Base-by-base conservation (phyloP, 2,797 vertebrate genomes). In the Paguma larvata region DNA sequence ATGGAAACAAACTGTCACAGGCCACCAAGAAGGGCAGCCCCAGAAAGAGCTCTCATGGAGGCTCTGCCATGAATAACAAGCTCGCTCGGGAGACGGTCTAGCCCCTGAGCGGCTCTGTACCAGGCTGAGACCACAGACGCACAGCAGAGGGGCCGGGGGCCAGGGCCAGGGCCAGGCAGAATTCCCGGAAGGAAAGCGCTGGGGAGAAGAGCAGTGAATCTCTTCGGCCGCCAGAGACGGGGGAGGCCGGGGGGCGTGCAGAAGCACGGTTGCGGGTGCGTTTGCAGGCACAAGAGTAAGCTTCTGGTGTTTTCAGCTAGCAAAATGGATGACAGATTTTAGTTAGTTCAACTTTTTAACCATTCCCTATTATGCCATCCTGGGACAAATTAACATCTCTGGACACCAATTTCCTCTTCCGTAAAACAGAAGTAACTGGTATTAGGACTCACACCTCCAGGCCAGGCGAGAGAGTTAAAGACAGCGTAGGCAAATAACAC, bases 21-120 rank as follows among this genome's bases (percentile, higher is more conserved):
- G 83, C 77, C 88, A 96, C 70, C 12, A 82, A 67, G 51, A 93
- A 95, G 78, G 91, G n/a, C 85, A 89, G 27, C 19, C 86, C 96
- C 90, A 32, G 41, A 91, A 79, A 90, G 19, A 89, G 80, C 25
- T 77, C 62, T 32, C 8, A 1, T 5, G 59, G 83, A 95, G 41
- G 75, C 46, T 56, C 72, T 87, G 51, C 93, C 87, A 67, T 51
- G 21, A 94, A 95, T 34, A 89, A 87, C 34, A 70, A 92, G 91
- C 25, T 63, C 3, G 5, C 6, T 32, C 53, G 59, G 53, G 83
- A 84, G 2, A 27, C 0, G 25, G 38, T 68, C 41, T 85, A 9
- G 15, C 30, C 70, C 80, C 38, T 34, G 3, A 27, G 44, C n/a
- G 56, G 10, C 63, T 85, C 30, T 27, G 62, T 48, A 19, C 46